These are phyloP conservation scores for Morinoia aosen DNA, from an alignment of 2,888 invertebrate genomes.

Conservation along the genomic window DNA sequence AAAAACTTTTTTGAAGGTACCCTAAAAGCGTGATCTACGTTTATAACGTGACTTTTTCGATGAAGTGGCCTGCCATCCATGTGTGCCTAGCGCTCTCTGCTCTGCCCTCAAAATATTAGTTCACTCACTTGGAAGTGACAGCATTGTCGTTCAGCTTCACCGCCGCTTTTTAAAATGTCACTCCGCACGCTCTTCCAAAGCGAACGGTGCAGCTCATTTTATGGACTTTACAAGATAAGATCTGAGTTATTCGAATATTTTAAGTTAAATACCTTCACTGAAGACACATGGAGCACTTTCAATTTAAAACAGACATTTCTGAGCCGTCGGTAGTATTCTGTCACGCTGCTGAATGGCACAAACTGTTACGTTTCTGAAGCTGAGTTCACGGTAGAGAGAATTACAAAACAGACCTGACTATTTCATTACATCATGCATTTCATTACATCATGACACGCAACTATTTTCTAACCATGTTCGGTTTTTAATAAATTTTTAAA, in stretches of 20 bases:
- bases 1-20: neutral
- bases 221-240: neutral
- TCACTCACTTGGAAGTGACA: neutral
- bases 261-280: neutral
- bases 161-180: neutral
- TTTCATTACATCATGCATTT: too few relatives aligned
- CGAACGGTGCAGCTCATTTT: neutral
- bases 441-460: neutral
- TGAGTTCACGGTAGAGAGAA: neutral
- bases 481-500: neutral
- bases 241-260: neutral
- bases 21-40: neutral
- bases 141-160: neutral
- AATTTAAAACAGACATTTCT: too few relatives aligned
- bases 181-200: neutral
- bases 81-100: neutral
- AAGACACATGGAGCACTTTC: too few relatives aligned
- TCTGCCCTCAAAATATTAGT: neutral
- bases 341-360: too few relatives aligned
- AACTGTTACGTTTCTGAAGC: neutral
- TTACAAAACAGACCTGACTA: neutral
- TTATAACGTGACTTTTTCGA: neutral
- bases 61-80: neutral
- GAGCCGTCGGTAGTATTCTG: too few relatives aligned
- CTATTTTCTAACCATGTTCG: neutral